phyloP scores from a whole-genome alignment of 2,113 vertebrate genomes.

The Caloenas nicobarica region DNA sequence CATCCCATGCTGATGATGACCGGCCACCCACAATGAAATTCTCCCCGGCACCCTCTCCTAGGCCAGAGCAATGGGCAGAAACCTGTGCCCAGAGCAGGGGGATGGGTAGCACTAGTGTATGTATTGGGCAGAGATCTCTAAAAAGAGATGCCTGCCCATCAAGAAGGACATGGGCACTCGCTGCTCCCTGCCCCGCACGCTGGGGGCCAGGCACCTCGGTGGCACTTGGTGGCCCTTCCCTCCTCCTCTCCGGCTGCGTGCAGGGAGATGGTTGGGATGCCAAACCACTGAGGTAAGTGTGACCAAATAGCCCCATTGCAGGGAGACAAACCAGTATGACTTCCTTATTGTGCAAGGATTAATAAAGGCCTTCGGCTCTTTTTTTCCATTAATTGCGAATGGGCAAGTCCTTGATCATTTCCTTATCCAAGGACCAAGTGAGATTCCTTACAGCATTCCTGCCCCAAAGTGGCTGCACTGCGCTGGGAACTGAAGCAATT shows the following conservation, averaged over 20 bases:
- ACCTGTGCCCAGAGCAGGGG: not conserved
- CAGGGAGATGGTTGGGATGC: not conserved
- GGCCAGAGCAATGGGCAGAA: not conserved
- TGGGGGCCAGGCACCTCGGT: not conserved
- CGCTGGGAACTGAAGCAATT: not conserved
- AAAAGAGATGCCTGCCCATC: not conserved
- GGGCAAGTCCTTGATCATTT: slow-evolving; percentile 58
- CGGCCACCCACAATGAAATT: not conserved
- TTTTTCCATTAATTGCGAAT: slow-evolving; percentile 55
- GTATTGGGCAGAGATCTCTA: not conserved
- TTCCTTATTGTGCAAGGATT: slow-evolving; percentile 64
- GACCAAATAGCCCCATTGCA: slow-evolving; percentile 35
- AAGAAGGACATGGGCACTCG: not conserved
- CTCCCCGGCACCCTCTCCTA: not conserved
- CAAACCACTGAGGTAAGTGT: slow-evolving; percentile 39
- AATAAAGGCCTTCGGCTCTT: slow-evolving; percentile 41
- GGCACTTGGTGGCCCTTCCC: not conserved
- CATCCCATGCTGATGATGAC: not conserved
- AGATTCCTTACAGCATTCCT: slow-evolving; percentile 66
- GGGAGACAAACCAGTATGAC: slow-evolving; percentile 44
- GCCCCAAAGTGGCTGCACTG: not conserved
- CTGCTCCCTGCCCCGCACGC: not conserved
- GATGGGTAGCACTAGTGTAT: not conserved
- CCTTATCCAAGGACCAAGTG: slow-evolving; percentile 2
- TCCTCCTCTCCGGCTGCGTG: rapidly evolving